A percentile compares a stretch with the other conserved stretches of the same genome.
phyloP scores from a whole-genome alignment of 2,888 invertebrate genomes.

The Asteroscopus sphinx region DNA sequence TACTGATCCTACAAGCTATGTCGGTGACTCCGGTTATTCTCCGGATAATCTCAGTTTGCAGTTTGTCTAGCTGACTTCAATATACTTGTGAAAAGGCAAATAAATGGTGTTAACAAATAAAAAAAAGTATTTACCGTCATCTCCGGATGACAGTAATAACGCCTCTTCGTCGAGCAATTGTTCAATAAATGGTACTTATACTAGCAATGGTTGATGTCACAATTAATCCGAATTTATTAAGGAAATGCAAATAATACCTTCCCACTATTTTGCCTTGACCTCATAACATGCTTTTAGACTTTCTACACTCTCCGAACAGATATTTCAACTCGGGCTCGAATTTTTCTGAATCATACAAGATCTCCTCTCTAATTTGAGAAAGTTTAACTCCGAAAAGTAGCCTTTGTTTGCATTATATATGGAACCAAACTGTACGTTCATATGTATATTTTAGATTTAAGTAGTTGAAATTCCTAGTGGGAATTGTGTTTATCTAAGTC shows the following conservation, averaged over 20 bases:
- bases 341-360: conserved; percentile 15
- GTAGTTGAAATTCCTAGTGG: not conserved
- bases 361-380: conserved; percentile 35
- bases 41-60: too few relatives aligned
- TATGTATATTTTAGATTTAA: not conserved
- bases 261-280: conserved; percentile 23
- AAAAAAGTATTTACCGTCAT: conserved; percentile 36
- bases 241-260: conserved; percentile 43
- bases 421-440: too few relatives aligned
- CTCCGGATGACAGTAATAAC: conserved; percentile 46
- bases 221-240: conserved; percentile 48
- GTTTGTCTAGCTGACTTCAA: not conserved
- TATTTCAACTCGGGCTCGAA: conserved; percentile 4
- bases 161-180: conserved; percentile 41
- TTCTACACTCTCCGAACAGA: conserved; percentile 29
- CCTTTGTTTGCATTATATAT: not conserved
- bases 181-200: conserved; percentile 34
- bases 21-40: too few relatives aligned
- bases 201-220: conserved; percentile 34
- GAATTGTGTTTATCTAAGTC: not conserved
- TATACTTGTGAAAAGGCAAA: conserved; percentile 1
- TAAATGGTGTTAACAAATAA: conserved; percentile 17
- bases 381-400: conserved; percentile 7
- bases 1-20: too few relatives aligned
- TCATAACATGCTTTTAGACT: conserved; percentile 19